phyloP scores from a whole-genome alignment of 2,888 invertebrate genomes.

The Protonemura montana region DNA sequence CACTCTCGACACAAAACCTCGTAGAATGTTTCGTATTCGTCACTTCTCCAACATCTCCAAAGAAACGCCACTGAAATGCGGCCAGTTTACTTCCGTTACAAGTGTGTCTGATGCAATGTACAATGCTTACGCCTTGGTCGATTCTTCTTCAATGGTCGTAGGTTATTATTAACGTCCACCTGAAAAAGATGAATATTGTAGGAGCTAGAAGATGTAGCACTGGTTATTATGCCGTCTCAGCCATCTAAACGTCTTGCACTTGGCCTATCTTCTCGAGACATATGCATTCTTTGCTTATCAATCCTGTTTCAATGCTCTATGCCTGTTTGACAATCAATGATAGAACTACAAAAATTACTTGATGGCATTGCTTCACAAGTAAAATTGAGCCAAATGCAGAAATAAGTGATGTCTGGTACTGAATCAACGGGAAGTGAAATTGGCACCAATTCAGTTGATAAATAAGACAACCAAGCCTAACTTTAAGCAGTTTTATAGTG shows the following conservation, averaged over 20 bases:
- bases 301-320: not conserved
- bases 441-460: no score
- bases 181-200: slow-evolving; percentile 25
- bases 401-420: not conserved
- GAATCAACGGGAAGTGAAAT: no score
- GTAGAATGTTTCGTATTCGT: not conserved
- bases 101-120: not conserved
- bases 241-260: slow-evolving; percentile 7
- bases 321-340: slow-evolving; percentile 43
- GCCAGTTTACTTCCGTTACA: not conserved
- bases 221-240: not conserved
- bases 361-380: not conserved
- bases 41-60: not conserved
- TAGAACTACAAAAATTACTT: slow-evolving; percentile 40
- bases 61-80: not conserved
- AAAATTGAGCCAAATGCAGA: not conserved
- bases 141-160: slow-evolving; percentile 14
- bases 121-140: slow-evolving; percentile 1
- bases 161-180: slow-evolving; percentile 39
- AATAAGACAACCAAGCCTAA: no score
- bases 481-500: no score
- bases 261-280: slow-evolving; percentile 33
- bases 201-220: slow-evolving; percentile 7
- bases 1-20: slow-evolving; percentile 7
- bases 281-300: slow-evolving; percentile 35